A percentile compares a stretch with the other conserved stretches of the same genome.
These are phyloP conservation scores for Eurosta solidaginis DNA, from an alignment of 1,140 invertebrate species.

Conservation along the genomic window DNA sequence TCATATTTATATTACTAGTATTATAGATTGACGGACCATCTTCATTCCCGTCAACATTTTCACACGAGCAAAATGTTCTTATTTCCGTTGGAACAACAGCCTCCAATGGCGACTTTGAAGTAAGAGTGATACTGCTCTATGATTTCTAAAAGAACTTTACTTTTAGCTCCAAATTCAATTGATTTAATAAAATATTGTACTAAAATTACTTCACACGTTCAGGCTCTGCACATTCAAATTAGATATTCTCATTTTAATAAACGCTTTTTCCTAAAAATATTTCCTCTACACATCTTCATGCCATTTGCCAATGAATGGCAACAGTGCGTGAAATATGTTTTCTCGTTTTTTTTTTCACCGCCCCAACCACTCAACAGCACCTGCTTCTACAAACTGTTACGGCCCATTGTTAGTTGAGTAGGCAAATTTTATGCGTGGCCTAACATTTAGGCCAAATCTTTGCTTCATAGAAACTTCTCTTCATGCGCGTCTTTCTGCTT, in stretches of 20 bases:
- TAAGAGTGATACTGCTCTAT: no score
- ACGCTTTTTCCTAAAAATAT: background rate
- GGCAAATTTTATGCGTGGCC: background rate
- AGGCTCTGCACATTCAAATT: no score
- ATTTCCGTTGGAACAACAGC: no score
- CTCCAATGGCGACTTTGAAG: no score
- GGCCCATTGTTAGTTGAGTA: background rate
- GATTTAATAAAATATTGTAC: no score
- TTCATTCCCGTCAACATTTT: no score
- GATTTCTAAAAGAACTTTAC: no score
- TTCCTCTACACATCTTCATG: background rate
- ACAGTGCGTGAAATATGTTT: constrained; percentile 15
- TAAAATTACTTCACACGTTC: no score
- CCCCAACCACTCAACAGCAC: background rate
- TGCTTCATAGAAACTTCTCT: background rate
- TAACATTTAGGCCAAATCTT: background rate
- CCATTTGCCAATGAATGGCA: constrained; percentile 1
- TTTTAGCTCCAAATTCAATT: no score
- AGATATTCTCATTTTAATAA: background rate
- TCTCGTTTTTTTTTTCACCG: background rate
- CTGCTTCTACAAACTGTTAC: background rate
- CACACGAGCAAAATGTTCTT: no score
- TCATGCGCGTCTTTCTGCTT: background rate
- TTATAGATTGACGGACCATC: no score
- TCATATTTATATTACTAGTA: no score